These are phyloP conservation scores for Morinoia aosen DNA, from an alignment of 2,888 invertebrate species.

Conservation along the genomic window DNA sequence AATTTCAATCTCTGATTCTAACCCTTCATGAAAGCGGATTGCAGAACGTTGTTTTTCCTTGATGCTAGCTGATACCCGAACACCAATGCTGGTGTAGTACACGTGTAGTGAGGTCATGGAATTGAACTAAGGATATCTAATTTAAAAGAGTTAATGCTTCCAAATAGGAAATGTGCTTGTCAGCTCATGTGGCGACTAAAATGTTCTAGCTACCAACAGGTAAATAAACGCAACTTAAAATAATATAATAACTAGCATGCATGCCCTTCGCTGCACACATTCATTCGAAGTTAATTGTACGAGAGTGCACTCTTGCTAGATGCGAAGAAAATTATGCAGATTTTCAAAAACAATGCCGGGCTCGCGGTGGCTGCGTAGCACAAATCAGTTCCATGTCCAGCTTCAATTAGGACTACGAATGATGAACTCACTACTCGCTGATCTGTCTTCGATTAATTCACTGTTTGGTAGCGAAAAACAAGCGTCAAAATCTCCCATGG, in stretches of 20 bases:
- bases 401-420: neutral
- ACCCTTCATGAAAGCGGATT: neutral
- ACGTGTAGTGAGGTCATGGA: neutral
- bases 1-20: neutral
- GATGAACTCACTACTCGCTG: neutral
- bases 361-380: neutral
- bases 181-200: neutral
- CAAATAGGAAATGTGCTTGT: neutral
- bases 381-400: neutral
- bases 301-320: neutral
- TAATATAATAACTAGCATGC: neutral
- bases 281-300: neutral
- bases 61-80: neutral
- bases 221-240: neutral
- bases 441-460: conserved; percentile 7
- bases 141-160: neutral
- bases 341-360: neutral
- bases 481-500: conserved; percentile 24
- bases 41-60: too few species aligned
- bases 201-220: neutral
- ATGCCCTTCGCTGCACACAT: neutral
- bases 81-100: neutral
- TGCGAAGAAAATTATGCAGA: neutral
- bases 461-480: conserved; percentile 28
- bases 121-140: neutral